Evolutionary conservation across 2,888 invertebrate genomes (phyloP).

Genomic region (Platypus cylindrus): DNA sequence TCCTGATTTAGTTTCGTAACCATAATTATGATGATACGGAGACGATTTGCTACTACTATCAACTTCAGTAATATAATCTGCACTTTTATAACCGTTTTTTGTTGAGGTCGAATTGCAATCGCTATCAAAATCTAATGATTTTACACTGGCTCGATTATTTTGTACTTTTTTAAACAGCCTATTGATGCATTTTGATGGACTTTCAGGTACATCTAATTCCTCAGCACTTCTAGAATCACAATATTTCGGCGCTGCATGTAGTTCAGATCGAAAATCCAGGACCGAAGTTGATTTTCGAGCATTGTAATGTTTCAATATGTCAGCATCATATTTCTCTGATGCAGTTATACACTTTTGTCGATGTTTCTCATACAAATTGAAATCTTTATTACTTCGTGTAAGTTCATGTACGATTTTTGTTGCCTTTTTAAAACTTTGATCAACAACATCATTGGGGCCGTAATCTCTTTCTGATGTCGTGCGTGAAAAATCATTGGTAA

Average conservation of each 20-base stretch:
- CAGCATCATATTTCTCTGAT: slow-evolving; percentile 32
- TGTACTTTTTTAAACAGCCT: slow-evolving; percentile 27
- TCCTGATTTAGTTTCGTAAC: slow-evolving; percentile 37
- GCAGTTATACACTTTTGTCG: slow-evolving; percentile 32
- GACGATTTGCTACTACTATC: slow-evolving; percentile 39
- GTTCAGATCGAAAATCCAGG: slow-evolving; percentile 42
- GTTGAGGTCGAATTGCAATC: slow-evolving; percentile 36
- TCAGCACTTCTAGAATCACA: slow-evolving; percentile 34
- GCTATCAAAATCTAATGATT: slow-evolving; percentile 67
- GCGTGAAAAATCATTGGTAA: slow-evolving; percentile 20
- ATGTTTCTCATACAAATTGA: slow-evolving; percentile 31
- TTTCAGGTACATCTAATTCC: slow-evolving; percentile 36
- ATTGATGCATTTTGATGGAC: slow-evolving; percentile 29
- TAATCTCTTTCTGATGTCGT: slow-evolving; percentile 23
- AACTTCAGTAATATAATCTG: slow-evolving; percentile 48
- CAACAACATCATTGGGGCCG: slow-evolving; percentile 26
- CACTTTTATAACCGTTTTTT: slow-evolving; percentile 23
- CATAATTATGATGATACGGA: slow-evolving; percentile 28
- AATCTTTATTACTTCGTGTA: slow-evolving; percentile 24
- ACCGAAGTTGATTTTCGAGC: slow-evolving; percentile 42
- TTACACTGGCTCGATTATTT: slow-evolving; percentile 50
- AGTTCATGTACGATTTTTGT: slow-evolving; percentile 34
- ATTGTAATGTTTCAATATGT: slow-evolving; percentile 37
- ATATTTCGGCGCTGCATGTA: slow-evolving; percentile 29
- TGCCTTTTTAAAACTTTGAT: slow-evolving; percentile 33